A percentile compares a stretch with the other conserved stretches of the same genome.
These are phyloP conservation scores for Sphyrna mokarran DNA, from an alignment of 2,113 vertebrate genomes.

Conservation along the genomic window DNA sequence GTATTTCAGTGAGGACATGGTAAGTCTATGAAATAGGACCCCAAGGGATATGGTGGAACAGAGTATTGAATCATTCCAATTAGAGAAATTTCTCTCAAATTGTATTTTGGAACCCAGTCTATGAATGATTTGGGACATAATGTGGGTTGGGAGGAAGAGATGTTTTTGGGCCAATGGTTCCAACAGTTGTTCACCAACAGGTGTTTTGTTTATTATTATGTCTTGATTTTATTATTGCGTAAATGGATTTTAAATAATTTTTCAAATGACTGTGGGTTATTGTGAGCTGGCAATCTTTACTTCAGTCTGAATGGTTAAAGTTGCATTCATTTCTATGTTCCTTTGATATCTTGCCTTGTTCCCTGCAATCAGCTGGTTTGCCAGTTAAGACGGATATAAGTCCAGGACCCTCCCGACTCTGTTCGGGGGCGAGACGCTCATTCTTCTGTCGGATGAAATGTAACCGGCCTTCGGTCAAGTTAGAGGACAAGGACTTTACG, in stretches of 20 bases:
- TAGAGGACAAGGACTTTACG: slow-evolving; percentile 94
- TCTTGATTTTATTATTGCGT: neutral
- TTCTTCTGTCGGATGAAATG: slow-evolving; percentile 99
- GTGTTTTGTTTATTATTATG: too few species aligned
- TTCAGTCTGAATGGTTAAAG: neutral
- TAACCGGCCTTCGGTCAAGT: slow-evolving; percentile 90
- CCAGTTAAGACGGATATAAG: slow-evolving; percentile 95
- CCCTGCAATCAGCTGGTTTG: slow-evolving; percentile 73
- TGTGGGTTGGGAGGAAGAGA: neutral
- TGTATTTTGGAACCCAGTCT: neutral
- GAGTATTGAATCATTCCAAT: neutral
- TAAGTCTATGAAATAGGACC: neutral
- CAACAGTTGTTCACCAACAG: neutral
- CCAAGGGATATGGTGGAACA: neutral
- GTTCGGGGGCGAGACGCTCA: slow-evolving; percentile 88
- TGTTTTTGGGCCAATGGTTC: neutral
- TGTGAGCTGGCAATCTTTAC: neutral
- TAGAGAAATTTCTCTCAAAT: neutral
- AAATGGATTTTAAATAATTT: neutral
- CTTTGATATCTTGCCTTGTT: neutral
- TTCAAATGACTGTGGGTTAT: neutral
- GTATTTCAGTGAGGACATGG: neutral
- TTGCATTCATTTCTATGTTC: neutral
- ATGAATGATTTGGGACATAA: neutral
- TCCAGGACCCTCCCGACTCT: slow-evolving; percentile 84